phyloP scores from a whole-genome alignment of 2,888 invertebrate genomes.

The Eristalinus sepulchralis region DNA sequence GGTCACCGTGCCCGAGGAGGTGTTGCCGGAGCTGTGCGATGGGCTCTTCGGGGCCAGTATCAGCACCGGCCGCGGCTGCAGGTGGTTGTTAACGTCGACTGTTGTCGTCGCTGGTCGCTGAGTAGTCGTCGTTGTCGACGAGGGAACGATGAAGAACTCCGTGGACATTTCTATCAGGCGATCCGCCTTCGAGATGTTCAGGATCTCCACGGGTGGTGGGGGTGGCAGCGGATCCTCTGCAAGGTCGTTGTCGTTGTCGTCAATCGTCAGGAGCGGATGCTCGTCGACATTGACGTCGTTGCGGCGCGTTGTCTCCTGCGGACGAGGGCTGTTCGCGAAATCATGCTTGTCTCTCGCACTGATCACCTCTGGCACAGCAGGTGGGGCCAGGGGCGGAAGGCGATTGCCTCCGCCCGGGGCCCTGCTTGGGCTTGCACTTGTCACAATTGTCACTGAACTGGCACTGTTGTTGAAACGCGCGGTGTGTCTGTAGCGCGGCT shows the following conservation, averaged over 20 bases:
- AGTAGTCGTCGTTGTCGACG: slow-evolving; percentile 80
- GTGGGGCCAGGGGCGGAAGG: neutral
- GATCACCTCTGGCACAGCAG: neutral
- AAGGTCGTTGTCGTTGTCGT: slow-evolving; percentile 45
- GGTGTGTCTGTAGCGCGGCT: slow-evolving; percentile 76
- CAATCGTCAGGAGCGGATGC: neutral
- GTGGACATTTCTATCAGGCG: slow-evolving; percentile 89
- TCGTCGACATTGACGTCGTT: slow-evolving; percentile 76
- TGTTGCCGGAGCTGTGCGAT: slow-evolving; percentile 56
- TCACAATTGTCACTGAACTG: neutral
- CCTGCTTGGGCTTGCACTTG: neutral
- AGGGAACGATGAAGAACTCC: slow-evolving; percentile 90
- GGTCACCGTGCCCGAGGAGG: slow-evolving; percentile 73
- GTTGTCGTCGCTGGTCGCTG: slow-evolving; percentile 75
- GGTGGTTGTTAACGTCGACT: slow-evolving; percentile 72
- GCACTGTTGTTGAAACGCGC: slow-evolving; percentile 63
- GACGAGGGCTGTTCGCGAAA: neutral
- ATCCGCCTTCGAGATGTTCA: slow-evolving; percentile 79
- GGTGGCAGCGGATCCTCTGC: slow-evolving; percentile 42
- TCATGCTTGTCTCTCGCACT: neutral
- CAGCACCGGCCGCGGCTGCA: slow-evolving; percentile 75
- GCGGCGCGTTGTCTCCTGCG: slow-evolving; percentile 69
- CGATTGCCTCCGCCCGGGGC: neutral
- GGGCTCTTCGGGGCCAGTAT: slow-evolving; percentile 74
- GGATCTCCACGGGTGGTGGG: slow-evolving; percentile 31